Evolutionary conservation across 2,113 vertebrate genomes (phyloP).

Genomic region (Prionailurus bengalensis): DNA sequence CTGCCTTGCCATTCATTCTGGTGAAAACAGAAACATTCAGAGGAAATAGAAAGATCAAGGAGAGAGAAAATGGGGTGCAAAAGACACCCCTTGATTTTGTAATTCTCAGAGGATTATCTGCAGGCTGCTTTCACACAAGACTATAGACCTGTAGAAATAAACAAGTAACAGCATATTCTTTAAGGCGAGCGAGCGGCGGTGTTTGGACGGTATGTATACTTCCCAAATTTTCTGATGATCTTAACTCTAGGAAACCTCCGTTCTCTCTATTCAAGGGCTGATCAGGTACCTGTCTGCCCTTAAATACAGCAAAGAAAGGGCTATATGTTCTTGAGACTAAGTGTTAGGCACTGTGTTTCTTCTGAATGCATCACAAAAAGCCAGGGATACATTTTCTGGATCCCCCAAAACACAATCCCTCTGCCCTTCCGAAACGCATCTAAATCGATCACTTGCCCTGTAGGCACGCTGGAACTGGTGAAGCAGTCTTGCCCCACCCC

Average conservation of each 20-base stretch:
- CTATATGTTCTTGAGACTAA: neutral
- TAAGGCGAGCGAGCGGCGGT: fast-evolving
- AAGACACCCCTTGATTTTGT: neutral
- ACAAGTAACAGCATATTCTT: neutral
- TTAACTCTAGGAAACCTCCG: fast-evolving
- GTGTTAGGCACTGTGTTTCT: neutral
- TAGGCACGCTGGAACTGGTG: no score
- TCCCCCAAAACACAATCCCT: neutral
- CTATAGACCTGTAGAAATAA: neutral
- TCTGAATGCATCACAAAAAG: neutral
- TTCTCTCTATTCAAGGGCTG: neutral
- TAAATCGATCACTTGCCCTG: neutral
- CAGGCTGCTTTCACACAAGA: neutral
- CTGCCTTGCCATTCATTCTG: neutral
- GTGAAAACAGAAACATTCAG: neutral
- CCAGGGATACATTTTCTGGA: no score
- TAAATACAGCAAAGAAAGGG: neutral
- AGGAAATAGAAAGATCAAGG: neutral
- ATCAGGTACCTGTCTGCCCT: neutral
- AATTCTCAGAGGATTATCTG: neutral
- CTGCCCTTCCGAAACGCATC: neutral
- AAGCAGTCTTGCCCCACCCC: no score
- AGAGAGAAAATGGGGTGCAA: neutral
- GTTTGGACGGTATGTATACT: neutral
- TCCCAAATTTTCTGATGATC: neutral